Evolutionary conservation across 2,797 vertebrate species (phyloP), one percentile per base, ranked within the genome.

Genomic region (Centroberyx gerrardi): DNA sequence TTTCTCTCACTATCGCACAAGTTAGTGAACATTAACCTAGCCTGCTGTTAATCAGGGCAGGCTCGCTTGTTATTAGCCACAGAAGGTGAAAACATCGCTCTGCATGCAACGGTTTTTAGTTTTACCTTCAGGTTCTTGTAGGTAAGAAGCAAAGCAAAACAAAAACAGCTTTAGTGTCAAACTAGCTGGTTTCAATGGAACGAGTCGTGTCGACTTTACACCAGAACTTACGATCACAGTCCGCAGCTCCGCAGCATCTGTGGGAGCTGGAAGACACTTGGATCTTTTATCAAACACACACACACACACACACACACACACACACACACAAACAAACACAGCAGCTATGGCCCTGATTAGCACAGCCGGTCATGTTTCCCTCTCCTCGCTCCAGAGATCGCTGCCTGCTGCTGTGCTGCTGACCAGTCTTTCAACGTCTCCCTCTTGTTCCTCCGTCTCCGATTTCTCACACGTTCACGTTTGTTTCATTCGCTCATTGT

Each of bases 361-460:
- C 68, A 49, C 68, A 68, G 58, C 48, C 76, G 72, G 73, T 90
- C 80, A 15, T 36, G 58, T n/a, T 88, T 88, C 84, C 66, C 61
- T 52, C 51, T 63, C 36, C 63, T 72, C 71, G 27, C 74, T 77
- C 53, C 54, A 13, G 68, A 85, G 64, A 76, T 6, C n/a, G 36
- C 79, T 73, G 55, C 71, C 56, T 74, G 9, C 36, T 8, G 36
- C 9, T 65, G 17, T 9, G 48, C 72, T 74, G 69, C 63, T 73
- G 62, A 70, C 74, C 74, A 62, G 77, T 87, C 46, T 80, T 62
- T 73, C 61, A 29, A 55, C 68, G 56, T 82, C 60, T 68, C 70
- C 33, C 27, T 71, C 28, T 63, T 14, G 4, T 18, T 74, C 63
- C 44, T 66, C 65, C n/a, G 1, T 62, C 74, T 83, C 73, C 18